A percentile compares a stretch with the other conserved stretches of the same genome.
Evolutionary conservation across 2,888 invertebrate genomes (phyloP).

Genomic region (Xestobium rufovillosum): DNA sequence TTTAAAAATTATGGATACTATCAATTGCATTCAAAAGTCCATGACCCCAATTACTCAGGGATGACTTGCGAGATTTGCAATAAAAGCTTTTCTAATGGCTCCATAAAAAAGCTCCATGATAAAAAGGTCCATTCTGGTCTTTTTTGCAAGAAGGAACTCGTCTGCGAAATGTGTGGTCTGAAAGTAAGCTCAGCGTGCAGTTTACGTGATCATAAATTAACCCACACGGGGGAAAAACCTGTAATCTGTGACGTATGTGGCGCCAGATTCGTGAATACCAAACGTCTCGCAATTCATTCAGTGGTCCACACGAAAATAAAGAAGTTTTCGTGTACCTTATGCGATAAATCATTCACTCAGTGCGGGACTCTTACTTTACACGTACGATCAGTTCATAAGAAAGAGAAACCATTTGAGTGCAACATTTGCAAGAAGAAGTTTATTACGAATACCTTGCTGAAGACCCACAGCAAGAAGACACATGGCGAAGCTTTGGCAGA

Average conservation of each 20-base stretch:
- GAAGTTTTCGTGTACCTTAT: not conserved
- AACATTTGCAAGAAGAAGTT: conserved; percentile 3
- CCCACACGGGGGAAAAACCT: not conserved
- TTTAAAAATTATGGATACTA: too few relatives aligned
- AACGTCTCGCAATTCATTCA: not conserved
- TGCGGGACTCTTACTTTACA: not conserved
- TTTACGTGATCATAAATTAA: not conserved
- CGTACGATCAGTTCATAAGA: not conserved
- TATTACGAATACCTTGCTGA: conserved; percentile 6
- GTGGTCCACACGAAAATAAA: not conserved
- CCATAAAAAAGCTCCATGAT: too few relatives aligned
- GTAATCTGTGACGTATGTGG: not conserved
- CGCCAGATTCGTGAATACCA: not conserved
- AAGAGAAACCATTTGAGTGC: not conserved
- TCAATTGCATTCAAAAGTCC: too few relatives aligned
- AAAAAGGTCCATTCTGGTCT: too few relatives aligned
- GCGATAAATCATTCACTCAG: not conserved
- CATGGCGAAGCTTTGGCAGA: too few relatives aligned
- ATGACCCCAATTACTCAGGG: too few relatives aligned
- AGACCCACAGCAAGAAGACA: conserved; percentile 3
- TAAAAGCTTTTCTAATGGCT: too few relatives aligned
- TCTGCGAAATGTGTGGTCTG: too few relatives aligned
- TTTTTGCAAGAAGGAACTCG: too few relatives aligned
- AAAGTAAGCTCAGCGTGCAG: too few relatives aligned
- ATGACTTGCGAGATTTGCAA: too few relatives aligned